Conservation (phyloP, 1,140 invertebrate genomes). For the Pentalonia nigronervosa region DNA sequence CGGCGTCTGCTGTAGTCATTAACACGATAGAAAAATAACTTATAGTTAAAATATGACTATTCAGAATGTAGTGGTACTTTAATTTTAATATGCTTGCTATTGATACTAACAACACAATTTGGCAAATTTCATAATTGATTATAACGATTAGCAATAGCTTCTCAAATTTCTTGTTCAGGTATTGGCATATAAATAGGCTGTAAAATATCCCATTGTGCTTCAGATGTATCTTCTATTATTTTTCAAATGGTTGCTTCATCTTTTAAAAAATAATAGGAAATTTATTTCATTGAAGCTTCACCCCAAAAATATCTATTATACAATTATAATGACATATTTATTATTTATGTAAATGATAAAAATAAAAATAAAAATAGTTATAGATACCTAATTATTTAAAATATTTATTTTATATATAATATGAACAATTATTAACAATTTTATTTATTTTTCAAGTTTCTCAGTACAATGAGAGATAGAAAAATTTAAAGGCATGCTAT, state of each 20-base stretch:
- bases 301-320: not conserved
- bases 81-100: conserved; percentile 64
- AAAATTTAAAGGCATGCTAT: conserved; percentile 39
- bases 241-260: not conserved
- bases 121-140: conserved; percentile 61
- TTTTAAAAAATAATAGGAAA: not conserved
- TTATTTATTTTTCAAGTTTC: conserved; percentile 33
- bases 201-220: conserved; percentile 59
- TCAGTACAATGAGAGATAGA: conserved; percentile 44
- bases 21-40: conserved; percentile 59
- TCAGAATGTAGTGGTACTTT: not conserved
- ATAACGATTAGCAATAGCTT: conserved; percentile 59
- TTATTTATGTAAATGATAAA: no score
- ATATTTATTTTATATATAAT: not conserved
- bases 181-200: conserved; percentile 56
- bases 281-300: not conserved
- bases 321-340: no score
- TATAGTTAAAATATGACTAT: no score
- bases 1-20: conserved; percentile 59
- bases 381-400: no score
- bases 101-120: conserved; percentile 59
- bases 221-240: conserved; percentile 51
- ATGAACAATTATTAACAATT: not conserved
- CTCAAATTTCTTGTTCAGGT: conserved; percentile 58
- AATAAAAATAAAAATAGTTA: no score